Evolutionary conservation across 2,888 invertebrate species (phyloP), one percentile per base, ranked within the genome.

Genomic region (Synergus umbraculus): DNA sequence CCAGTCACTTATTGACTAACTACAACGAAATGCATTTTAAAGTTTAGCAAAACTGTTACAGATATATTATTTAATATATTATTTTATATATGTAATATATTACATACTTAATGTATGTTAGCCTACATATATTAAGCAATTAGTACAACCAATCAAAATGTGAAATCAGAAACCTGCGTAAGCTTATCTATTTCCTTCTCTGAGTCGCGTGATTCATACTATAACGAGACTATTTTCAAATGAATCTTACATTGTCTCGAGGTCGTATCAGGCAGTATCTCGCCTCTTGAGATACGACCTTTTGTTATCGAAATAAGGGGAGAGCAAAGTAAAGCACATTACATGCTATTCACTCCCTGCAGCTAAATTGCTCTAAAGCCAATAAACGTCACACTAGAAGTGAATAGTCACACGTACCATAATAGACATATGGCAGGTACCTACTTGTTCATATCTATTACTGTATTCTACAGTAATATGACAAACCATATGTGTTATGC

Each of bases 231-330:
- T 69, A 29, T 69, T 69, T 69, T 69, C 46, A 46, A 69, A 29
- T 49, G 69, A 69, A 69, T 66, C 15, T 43, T 66, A 46, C 69
- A 69, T 69, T 69, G 69, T 69, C 69, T 44, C 69, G 69, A 69
- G 69, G 69, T 29, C 69, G 49, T 69, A 69, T 69, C 69, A 69
- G 69, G 69, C 69, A 29, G 69, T 69, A 69, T 69, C 69, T 69
- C 49, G 49, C 49, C 69, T 49, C 22, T 29, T 46, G 9, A 69
- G 46, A 69, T 69, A 69, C 49, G 69, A 69, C 49, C 69, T 69
- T 69, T 69, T 69, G 69, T 69, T 69, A 69, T 69, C 69, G 69
- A 69, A 46, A 29, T 29, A 29, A 29, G 15, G 46, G 49, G 49
- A 69, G 37, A 69, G 49, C 1, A 29, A 69, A 37, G 29, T 69